Evolutionary conservation across 2,113 vertebrate species (phyloP), one percentile per base, ranked within the genome.

Genomic region (Periophthalmus modestus): DNA sequence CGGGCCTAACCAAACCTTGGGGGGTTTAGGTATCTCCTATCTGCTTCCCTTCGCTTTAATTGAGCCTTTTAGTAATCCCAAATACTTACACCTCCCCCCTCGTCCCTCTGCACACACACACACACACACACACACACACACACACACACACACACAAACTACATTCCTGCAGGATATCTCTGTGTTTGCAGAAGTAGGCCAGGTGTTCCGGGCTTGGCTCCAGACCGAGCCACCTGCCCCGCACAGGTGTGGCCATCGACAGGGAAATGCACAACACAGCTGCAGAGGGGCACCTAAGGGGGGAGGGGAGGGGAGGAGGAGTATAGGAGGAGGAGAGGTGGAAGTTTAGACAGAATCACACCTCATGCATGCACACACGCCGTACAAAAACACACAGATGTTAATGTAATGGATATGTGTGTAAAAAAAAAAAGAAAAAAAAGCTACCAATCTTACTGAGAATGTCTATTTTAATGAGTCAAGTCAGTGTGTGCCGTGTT

Each of bases 141-240:
- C 76, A 77, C 69, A 81, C 72, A 67, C 69, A 24, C 79, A 73
- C 54, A 66, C 24, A 72, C 79, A 66, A 73, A 72, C 78, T 24
- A 58, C 58, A 18, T 24, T 80, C 86, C 91, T 71, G 76, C 50
- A 89, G 90, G 85, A 88, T 80, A 33, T 89, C 83, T 54, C 18
- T 47, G 6, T 47, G 46, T 47, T 6, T 47, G 46, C 86, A 75
- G 83, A 82, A 72, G 55, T 12, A 16, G 80, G 81, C 93, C 93
- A 94, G 94, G 92, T 94, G 93, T 93, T 93, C 85, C 69, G 24
- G 48, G 75, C 80, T 80, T 80, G n/a, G 66, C 85, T 87, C 89
- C 91, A 93, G 90, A 92, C 89, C 36, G 91, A 91, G 81, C 90
- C 94, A 94, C 92, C 92, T 94, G 93, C 91, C 92, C 79, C 91